A percentile compares a stretch with the other conserved stretches of the same genome.
phyloP scores from a whole-genome alignment of 2,113 vertebrate genomes.

The Hydrochoerus hydrochaeris region DNA sequence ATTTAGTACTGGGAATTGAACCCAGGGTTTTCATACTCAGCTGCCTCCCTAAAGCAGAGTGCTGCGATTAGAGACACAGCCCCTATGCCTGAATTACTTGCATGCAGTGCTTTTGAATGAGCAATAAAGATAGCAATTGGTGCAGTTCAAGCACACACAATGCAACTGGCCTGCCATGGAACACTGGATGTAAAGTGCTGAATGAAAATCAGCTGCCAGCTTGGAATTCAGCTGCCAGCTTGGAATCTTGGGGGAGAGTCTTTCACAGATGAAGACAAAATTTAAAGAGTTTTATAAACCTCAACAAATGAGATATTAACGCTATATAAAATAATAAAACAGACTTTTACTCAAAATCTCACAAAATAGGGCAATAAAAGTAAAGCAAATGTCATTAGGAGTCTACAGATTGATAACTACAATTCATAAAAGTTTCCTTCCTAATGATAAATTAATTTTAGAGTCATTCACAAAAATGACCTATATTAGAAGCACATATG shows the following conservation, averaged over 20 bases:
- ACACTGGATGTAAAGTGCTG: background rate
- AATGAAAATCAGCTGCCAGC: background rate
- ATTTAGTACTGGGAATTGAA: background rate
- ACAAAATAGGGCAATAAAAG: background rate
- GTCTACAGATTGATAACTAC: background rate
- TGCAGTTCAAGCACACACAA: background rate
- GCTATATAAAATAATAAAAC: background rate
- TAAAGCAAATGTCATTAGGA: background rate
- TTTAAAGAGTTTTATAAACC: background rate
- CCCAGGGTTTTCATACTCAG: background rate
- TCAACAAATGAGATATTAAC: background rate
- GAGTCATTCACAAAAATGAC: background rate
- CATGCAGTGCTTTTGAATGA: background rate
- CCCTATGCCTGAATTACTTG: background rate
- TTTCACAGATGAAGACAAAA: background rate
- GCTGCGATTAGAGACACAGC: background rate
- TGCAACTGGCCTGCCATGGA: background rate
- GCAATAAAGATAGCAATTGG: background rate
- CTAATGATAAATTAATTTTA: background rate
- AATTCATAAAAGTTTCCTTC: background rate
- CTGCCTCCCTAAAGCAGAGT: background rate
- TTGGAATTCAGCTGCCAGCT: background rate
- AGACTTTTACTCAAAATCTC: background rate
- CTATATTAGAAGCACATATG: background rate
- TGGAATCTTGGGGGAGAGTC: background rate